Conservation (phyloP, 2,113 vertebrate species). For the Phaethon lepturus region DNA sequence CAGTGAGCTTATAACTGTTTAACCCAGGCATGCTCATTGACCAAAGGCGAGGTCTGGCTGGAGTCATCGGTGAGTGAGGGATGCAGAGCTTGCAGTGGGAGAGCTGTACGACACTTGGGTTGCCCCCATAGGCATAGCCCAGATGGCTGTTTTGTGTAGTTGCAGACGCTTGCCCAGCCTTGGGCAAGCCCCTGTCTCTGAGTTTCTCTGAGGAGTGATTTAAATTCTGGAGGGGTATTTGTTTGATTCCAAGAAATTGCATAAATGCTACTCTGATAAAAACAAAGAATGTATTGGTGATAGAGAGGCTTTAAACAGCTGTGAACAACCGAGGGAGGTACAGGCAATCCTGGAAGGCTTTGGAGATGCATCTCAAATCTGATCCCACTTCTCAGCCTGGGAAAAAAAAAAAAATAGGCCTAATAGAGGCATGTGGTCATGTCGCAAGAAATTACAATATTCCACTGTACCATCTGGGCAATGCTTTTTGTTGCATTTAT, state of each 20-base stretch:
- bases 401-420: too few species aligned
- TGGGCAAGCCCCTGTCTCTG: background rate
- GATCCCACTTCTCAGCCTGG: background rate
- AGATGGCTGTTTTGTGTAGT: accelerated
- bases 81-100: accelerated
- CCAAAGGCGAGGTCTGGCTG: accelerated
- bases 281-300: background rate
- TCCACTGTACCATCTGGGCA: background rate
- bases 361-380: background rate
- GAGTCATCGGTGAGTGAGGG: accelerated
- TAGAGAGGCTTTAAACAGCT: background rate
- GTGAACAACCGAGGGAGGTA: background rate
- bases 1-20: background rate
- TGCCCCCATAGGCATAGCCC: background rate
- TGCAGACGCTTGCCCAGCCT: too few species aligned
- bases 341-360: background rate
- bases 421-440: background rate
- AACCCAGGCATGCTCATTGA: accelerated
- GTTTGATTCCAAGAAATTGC: background rate
- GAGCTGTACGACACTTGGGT: accelerated
- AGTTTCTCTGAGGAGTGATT: background rate
- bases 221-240: background rate
- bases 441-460: background rate
- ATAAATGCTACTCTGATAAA: background rate
- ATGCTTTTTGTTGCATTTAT: background rate